Base-by-base conservation (phyloP, 2,888 invertebrate genomes). In the Strigamia transsilvanica region DNA sequence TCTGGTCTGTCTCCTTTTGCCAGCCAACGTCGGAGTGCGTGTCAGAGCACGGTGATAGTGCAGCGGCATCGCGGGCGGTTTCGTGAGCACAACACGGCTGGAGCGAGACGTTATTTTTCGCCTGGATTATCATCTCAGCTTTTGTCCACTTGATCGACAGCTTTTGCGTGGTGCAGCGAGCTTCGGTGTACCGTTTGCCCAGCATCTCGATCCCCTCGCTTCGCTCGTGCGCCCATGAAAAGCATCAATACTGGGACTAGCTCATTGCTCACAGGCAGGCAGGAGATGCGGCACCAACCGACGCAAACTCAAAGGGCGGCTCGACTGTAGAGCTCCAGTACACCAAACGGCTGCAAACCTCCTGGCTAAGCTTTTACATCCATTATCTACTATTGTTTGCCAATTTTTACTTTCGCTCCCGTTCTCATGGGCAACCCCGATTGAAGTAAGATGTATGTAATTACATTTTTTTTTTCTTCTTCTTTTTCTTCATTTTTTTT, bases 221-320 rank as follows among this genome's bases (percentile, higher is more conserved):
- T 61, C 61, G 61, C 61, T 61, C 46, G 61, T 61, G 61, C 61
- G 18, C 61, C 61, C 61, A 61, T 61, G 61, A 61, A 61, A 61
- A 61, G 61, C 61, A 23, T 61, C 61, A 61, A 61, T 61, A 61
- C 61, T 61, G 61, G 61, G 61, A 61, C 61, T 18, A 61, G 61
- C 61, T 61, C 61, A 61, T 61, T 61, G 61, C 61, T 9, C 23
- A 12, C 18, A 61, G 61, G 61, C 61, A 61, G 61, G 61, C 61
- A 61, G 61, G 61, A 61, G 61, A 61, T 61, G 61, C 61, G 21
- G 21, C 61, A 18, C 61, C 21, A 61, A 23, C 61, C 18, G 61
- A 61, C 61, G 61, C 23, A 61, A 61, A 61, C 61, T 18, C 18
- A 61, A 61, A 61, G 61, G 61, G 61, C 61, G 61, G 61, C 61